phyloP scores from a whole-genome alignment of 2,888 invertebrate species.

The Ophion ventricosus region DNA sequence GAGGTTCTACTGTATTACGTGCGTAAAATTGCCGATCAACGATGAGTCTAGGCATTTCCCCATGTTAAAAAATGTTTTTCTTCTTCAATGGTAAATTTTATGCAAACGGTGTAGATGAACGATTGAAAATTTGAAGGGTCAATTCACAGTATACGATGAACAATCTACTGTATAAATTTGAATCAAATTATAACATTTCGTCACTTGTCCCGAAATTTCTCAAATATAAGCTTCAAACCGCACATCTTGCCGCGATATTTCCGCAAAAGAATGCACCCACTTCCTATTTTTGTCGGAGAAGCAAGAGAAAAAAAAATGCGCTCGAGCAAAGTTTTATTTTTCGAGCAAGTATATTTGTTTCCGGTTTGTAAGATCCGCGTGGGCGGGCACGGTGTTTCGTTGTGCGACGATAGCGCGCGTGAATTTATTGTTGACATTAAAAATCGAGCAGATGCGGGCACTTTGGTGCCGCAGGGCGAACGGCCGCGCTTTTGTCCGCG shows the following conservation, averaged over 20 bases:
- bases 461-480: slow-evolving; percentile 8
- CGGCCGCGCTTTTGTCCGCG: slow-evolving; percentile 17
- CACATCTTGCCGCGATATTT: neutral
- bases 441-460: neutral
- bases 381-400: slow-evolving; percentile 11
- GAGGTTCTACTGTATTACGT: too few relatives aligned
- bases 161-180: too few relatives aligned
- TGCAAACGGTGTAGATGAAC: too few relatives aligned
- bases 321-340: slow-evolving; percentile 2
- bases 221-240: neutral
- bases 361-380: slow-evolving; percentile 43
- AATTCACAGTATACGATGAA: too few relatives aligned
- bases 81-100: neutral
- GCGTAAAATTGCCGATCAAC: too few relatives aligned
- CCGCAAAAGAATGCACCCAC: neutral
- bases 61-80: neutral
- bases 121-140: too few relatives aligned
- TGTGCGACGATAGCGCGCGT: neutral
- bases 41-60: too few relatives aligned
- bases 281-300: neutral
- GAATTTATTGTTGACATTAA: slow-evolving; percentile 1
- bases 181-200: too few relatives aligned
- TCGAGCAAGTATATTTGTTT: slow-evolving; percentile 6
- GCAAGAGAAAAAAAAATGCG: neutral
- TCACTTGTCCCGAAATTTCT: too few relatives aligned